Base-by-base conservation (phyloP, 1,140 invertebrate species). In the Harpegnathos saltator region DNA sequence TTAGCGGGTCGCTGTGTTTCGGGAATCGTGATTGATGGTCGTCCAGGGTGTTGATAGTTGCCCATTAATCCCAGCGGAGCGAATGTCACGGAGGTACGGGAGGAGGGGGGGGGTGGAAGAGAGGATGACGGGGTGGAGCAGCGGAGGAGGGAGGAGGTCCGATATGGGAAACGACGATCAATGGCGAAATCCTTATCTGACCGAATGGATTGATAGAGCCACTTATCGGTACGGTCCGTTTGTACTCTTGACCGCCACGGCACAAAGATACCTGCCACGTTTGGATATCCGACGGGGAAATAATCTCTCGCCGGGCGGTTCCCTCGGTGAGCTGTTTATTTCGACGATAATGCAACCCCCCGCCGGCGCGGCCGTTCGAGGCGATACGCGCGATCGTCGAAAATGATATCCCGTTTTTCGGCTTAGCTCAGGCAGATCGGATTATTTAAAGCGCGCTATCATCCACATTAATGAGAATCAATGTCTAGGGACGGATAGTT, bases 11-110 rank as follows among this genome's bases (percentile, higher is more conserved):
- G 82, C 68, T 82, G 68, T 89, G 87, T 90, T 89, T 89, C 86
- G 85, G 66, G 87, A 88, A 82, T 86, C 89, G 91, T 93, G 93
- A 93, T 93, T 93, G 92, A 93, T 93, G 84, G 86, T 66, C 73
- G 86, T 86, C 84, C 85, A 82, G 88, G 87, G 87, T 86, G 91
- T 91, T 92, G 91, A 93, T 94, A 89, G 91, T 89, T 91, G 91
- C 89, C 93, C 92, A 93, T 94, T 93, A 94, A 94, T 94, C 92
- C 90, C 87, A 88, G 91, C 88, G 82, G 83, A 90, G 91, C 90
- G 91, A 90, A 89, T 74, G 86, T 73, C 86, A 80, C 38, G 26
- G 38, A 17, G 50, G 74, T 33, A 83, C 69, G 71, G 83, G 68
- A 29, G 58, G 54, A 82, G 29, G 11, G 38, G 9, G 38, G 38